Evolutionary conservation across 2,888 invertebrate genomes (phyloP).

Genomic region (Bombylius discolor): DNA sequence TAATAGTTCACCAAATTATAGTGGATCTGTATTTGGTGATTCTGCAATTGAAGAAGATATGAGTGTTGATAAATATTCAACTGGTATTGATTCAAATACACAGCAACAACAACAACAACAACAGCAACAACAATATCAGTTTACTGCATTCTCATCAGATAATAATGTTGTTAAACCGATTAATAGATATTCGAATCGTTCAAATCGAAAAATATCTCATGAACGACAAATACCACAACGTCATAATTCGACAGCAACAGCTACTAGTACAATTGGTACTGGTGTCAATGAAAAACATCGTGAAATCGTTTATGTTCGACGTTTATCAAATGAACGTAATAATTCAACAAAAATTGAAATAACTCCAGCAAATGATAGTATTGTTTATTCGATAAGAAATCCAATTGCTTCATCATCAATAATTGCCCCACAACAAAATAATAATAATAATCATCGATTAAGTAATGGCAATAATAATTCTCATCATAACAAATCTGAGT

Average conservation of each 20-base stretch:
- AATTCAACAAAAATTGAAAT: slow-evolving; percentile 36
- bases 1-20: slow-evolving; percentile 36
- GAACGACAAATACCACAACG: slow-evolving; percentile 1
- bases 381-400: slow-evolving; percentile 21
- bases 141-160: not conserved
- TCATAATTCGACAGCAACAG: slow-evolving; percentile 7
- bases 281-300: slow-evolving; percentile 21
- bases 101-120: slow-evolving; percentile 1
- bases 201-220: slow-evolving; percentile 8
- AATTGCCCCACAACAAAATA: not conserved
- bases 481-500: not conserved
- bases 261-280: slow-evolving; percentile 1
- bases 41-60: slow-evolving; percentile 38
- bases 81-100: slow-evolving; percentile 25
- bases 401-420: slow-evolving; percentile 16
- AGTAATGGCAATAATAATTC: not conserved
- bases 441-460: slow-evolving; percentile 14
- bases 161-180: slow-evolving; percentile 7
- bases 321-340: slow-evolving; percentile 26
- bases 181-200: slow-evolving; percentile 25
- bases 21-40: slow-evolving; percentile 37
- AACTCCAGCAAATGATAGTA: slow-evolving; percentile 25
- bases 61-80: slow-evolving; percentile 35
- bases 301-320: slow-evolving; percentile 32
- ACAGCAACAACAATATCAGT: not conserved